Evolutionary conservation across 2,113 vertebrate genomes (phyloP).

Genomic region (Terrapene triunguis): DNA sequence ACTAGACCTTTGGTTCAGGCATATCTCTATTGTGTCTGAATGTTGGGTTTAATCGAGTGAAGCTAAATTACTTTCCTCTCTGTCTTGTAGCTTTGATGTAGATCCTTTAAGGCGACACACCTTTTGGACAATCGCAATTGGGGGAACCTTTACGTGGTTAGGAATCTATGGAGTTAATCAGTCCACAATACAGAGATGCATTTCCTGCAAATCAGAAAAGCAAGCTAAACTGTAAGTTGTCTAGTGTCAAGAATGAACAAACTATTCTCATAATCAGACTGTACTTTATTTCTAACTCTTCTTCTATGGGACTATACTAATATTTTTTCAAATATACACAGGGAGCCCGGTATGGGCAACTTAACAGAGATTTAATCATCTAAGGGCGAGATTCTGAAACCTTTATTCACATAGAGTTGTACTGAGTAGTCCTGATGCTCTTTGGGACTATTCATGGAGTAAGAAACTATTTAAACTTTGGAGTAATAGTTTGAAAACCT

Average conservation of each 20-base stretch:
- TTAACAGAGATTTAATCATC: neutral
- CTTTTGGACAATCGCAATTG: conserved; percentile 88
- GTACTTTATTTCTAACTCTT: neutral
- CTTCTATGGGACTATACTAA: fast-evolving
- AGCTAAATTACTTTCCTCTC: neutral
- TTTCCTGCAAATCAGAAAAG: conserved; percentile 87
- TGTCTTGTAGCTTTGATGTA: conserved; percentile 76
- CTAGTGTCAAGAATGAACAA: neutral
- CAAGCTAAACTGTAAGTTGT: conserved; percentile 87
- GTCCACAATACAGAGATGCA: conserved; percentile 89
- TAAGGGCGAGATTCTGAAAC: neutral
- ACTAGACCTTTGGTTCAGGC: neutral
- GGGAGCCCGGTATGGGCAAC: neutral
- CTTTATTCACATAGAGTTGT: neutral
- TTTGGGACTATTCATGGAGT: neutral
- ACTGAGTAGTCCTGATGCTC: neutral
- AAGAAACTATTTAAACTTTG: neutral
- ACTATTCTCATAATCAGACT: neutral
- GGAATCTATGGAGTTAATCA: conserved; percentile 91
- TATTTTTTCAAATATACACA: neutral
- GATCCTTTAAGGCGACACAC: conserved; percentile 88
- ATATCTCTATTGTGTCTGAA: neutral
- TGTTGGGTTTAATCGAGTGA: neutral
- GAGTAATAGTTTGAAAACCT: neutral
- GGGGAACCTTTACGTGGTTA: conserved; percentile 91